A percentile compares a stretch with the other conserved stretches of the same genome.
Conservation (phyloP, 2,888 invertebrate species). For the Cerceris rybyensis region DNA sequence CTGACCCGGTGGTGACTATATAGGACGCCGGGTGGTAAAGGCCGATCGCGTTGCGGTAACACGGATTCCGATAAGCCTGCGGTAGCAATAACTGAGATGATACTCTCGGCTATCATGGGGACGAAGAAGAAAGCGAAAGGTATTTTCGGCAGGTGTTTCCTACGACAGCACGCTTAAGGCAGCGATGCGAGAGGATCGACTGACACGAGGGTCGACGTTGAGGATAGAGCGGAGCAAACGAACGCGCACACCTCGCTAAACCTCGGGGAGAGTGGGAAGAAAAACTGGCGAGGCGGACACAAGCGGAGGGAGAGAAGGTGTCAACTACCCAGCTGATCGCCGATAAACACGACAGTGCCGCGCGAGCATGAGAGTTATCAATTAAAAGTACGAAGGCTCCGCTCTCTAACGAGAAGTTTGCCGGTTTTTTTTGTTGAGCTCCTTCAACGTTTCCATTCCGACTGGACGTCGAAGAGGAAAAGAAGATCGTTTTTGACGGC, state of each 20-base stretch:
- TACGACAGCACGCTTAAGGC: constrained; percentile 24
- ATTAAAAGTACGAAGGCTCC: constrained; percentile 21
- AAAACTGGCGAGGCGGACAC: background rate
- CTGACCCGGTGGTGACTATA: constrained; percentile 36
- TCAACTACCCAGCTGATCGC: constrained; percentile 60
- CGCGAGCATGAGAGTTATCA: constrained; percentile 41
- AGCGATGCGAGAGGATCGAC: constrained; percentile 43
- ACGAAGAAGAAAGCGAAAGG: constrained; percentile 25
- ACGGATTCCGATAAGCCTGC: constrained; percentile 31
- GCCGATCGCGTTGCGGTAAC: constrained; percentile 42
- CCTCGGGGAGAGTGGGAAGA: background rate
- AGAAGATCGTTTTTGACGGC: background rate
- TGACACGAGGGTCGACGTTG: constrained; percentile 17
- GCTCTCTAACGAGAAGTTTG: too few species aligned
- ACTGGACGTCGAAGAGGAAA: background rate
- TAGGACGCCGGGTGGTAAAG: constrained; percentile 48
- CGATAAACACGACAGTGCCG: constrained; percentile 52
- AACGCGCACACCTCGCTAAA: constrained; percentile 7
- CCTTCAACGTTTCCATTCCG: background rate
- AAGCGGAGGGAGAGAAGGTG: constrained; percentile 9
- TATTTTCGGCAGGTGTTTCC: constrained; percentile 38
- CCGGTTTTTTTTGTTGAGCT: too few species aligned
- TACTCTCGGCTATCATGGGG: constrained; percentile 15
- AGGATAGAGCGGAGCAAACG: constrained; percentile 21
- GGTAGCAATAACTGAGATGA: constrained; percentile 40